phyloP scores from a whole-genome alignment of 2,888 invertebrate genomes.

The Callinectes sapidus region DNA sequence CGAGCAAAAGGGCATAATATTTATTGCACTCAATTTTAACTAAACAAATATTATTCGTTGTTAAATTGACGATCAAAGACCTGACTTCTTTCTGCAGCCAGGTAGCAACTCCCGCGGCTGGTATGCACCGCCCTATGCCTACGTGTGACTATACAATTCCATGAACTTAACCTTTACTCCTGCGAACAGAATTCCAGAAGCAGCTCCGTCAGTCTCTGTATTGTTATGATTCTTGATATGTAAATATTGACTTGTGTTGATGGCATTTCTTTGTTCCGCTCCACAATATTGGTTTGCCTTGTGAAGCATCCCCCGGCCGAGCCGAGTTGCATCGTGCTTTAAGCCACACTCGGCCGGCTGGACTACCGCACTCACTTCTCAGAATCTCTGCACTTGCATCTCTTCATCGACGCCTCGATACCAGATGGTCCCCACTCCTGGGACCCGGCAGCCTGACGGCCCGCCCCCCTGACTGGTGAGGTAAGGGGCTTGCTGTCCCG shows the following conservation, averaged over 20 bases:
- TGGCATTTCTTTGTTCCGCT: conserved; percentile 12
- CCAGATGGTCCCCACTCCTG: neutral
- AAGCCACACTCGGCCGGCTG: neutral
- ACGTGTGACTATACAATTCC: neutral
- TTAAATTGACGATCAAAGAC: neutral
- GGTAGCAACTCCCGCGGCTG: neutral
- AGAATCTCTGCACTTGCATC: conserved; percentile 8
- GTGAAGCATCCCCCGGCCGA: neutral
- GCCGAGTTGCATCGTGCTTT: conserved; percentile 21
- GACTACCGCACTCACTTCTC: neutral
- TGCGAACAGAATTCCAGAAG: neutral
- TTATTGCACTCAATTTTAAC: neutral
- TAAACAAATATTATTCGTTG: neutral
- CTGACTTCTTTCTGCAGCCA: neutral
- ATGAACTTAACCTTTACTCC: neutral
- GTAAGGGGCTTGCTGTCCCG: neutral
- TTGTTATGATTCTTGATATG: neutral
- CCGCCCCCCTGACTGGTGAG: neutral
- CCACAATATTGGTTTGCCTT: conserved; percentile 24
- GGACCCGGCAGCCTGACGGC: neutral
- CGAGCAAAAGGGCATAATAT: neutral
- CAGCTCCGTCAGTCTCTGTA: conserved; percentile 15
- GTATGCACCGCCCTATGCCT: neutral
- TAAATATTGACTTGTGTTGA: conserved; percentile 18
- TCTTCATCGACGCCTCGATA: neutral